A percentile compares a stretch with the other conserved stretches of the same genome.
phyloP scores from a whole-genome alignment of 2,888 invertebrate genomes.

The Synergus itoensis region DNA sequence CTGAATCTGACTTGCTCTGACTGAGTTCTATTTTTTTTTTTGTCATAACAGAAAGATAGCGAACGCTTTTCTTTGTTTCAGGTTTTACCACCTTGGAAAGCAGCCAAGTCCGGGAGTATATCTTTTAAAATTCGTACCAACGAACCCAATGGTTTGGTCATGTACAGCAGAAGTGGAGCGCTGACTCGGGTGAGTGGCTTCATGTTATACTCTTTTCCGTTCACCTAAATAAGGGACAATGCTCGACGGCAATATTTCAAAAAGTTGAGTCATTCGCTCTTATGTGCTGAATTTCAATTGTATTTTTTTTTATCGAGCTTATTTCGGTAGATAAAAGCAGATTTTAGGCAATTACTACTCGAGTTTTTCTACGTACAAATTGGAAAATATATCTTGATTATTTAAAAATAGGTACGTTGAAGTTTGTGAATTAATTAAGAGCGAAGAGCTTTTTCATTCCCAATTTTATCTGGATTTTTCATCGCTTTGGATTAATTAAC shows the following conservation, averaged over 20 bases:
- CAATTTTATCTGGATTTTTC: neutral
- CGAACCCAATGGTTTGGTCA: slow-evolving; percentile 95
- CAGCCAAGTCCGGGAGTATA: slow-evolving; percentile 92
- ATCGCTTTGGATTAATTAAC: neutral
- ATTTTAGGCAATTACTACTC: neutral
- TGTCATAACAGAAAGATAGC: slow-evolving; percentile 29
- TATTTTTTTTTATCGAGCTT: neutral
- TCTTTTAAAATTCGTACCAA: slow-evolving; percentile 97
- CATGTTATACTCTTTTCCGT: slow-evolving; percentile 42
- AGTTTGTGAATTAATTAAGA: no score
- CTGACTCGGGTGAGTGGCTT: slow-evolving; percentile 68
- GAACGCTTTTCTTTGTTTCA: slow-evolving; percentile 77
- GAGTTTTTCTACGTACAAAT: no score
- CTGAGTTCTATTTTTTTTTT: slow-evolving; percentile 10
- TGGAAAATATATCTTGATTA: no score
- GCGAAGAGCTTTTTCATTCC: neutral
- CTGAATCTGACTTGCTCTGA: neutral
- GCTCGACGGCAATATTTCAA: slow-evolving; percentile 23
- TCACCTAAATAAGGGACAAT: slow-evolving; percentile 37
- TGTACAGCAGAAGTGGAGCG: slow-evolving; percentile 90
- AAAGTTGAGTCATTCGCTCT: neutral
- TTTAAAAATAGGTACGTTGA: no score
- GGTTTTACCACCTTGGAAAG: slow-evolving; percentile 95
- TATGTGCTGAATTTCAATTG: neutral
- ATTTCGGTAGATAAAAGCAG: neutral